Evolutionary conservation across 2,113 vertebrate genomes (phyloP).

Genomic region (Martes martes): DNA sequence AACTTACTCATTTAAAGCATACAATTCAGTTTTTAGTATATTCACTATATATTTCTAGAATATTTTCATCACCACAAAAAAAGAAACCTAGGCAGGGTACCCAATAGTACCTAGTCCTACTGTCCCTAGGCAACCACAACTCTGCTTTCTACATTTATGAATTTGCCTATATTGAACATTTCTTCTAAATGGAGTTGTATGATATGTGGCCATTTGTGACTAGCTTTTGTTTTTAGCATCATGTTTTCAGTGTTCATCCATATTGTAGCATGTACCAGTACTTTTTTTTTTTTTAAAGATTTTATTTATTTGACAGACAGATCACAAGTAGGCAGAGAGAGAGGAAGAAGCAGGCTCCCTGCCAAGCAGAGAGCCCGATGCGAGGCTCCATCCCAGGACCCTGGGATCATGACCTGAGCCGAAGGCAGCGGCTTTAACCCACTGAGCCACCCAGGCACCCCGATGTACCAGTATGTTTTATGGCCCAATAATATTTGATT

Average conservation of each 20-base stretch:
- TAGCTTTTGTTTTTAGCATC: background rate
- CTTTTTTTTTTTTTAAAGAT: too few species aligned
- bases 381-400: too few species aligned
- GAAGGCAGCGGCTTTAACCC: too few species aligned
- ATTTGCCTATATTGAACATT: background rate
- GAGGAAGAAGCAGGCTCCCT: too few species aligned
- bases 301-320: too few species aligned
- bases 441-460: too few species aligned
- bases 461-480: background rate
- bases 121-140: background rate
- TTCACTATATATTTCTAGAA: constrained; percentile 15
- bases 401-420: too few species aligned
- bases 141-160: background rate
- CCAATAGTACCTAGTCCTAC: background rate
- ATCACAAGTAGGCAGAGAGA: too few species aligned
- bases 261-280: background rate
- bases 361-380: too few species aligned
- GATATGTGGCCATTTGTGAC: background rate
- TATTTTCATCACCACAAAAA: background rate
- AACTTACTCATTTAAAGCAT: constrained; percentile 27
- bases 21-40: constrained; percentile 39
- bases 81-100: background rate
- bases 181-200: background rate
- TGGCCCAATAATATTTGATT: background rate
- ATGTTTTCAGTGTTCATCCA: background rate